Evolutionary conservation across 2,113 vertebrate species (phyloP).

Genomic region (Halcyon senegalensis): DNA sequence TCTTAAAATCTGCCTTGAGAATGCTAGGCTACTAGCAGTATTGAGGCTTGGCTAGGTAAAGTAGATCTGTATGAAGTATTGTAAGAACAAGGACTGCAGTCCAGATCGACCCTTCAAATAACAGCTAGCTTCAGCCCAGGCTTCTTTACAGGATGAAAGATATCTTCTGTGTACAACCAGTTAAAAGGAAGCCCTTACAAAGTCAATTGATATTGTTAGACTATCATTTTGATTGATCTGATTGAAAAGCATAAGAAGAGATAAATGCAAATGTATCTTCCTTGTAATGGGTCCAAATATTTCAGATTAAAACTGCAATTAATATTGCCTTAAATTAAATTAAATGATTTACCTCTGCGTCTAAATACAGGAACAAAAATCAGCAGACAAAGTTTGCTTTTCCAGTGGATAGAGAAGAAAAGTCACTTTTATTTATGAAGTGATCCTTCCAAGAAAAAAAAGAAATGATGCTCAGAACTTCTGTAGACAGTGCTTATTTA

Average conservation of each 20-base stretch:
- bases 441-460: neutral
- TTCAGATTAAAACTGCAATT: neutral
- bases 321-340: neutral
- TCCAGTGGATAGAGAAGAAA: slow-evolving; percentile 9
- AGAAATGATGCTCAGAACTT: slow-evolving; percentile 34
- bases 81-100: neutral
- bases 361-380: slow-evolving; percentile 21
- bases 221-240: neutral
- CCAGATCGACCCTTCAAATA: neutral
- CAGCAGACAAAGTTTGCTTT: neutral
- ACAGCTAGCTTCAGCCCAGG: neutral
- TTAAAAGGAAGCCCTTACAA: neutral
- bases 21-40: neutral
- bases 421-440: slow-evolving; percentile 37
- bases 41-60: slow-evolving; percentile 5
- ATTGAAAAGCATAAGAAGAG: neutral
- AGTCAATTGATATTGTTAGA: neutral
- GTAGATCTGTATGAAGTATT: neutral
- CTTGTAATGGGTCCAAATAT: neutral
- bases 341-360: neutral
- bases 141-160: neutral
- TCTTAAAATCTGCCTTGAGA: slow-evolving; percentile 24
- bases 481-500: slow-evolving; percentile 46
- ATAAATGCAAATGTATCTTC: neutral
- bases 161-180: neutral